phyloP scores from a whole-genome alignment of 2,888 invertebrate genomes.

The Philopedon plagiatum region DNA sequence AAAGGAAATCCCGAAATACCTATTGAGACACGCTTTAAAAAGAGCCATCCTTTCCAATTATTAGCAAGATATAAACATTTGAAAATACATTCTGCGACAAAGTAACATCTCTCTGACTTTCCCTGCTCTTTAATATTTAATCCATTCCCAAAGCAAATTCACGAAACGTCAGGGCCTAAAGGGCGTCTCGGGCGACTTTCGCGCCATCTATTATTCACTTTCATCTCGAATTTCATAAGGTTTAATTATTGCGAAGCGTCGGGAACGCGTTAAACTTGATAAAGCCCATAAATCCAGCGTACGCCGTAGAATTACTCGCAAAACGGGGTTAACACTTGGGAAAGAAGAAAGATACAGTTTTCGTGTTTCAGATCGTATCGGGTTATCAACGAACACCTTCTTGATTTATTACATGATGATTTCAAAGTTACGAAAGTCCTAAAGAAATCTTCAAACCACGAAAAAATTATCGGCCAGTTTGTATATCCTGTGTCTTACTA shows the following conservation, averaged over 20 bases:
- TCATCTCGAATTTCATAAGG: slow-evolving; percentile 48
- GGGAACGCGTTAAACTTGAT: slow-evolving; percentile 44
- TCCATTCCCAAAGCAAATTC: slow-evolving; percentile 13
- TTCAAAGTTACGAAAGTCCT: neutral
- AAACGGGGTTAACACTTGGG: slow-evolving; percentile 36
- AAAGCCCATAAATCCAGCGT: slow-evolving; percentile 44
- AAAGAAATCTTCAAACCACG: too few species aligned
- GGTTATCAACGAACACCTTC: neutral
- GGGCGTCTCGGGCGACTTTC: slow-evolving; percentile 33
- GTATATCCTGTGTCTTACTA: too few species aligned
- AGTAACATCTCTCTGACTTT: neutral
- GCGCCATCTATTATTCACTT: slow-evolving; percentile 44
- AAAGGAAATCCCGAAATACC: too few species aligned
- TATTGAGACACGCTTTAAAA: too few species aligned
- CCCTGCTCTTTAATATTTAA: slow-evolving; percentile 17
- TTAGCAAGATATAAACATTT: neutral
- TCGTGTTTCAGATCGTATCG: slow-evolving; percentile 39
- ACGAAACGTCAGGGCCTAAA: slow-evolving; percentile 15
- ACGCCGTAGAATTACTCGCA: slow-evolving; percentile 40
- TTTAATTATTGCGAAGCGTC: slow-evolving; percentile 47
- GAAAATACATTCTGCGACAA: neutral
- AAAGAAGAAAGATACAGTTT: slow-evolving; percentile 28
- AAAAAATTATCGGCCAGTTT: too few species aligned
- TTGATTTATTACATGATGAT: slow-evolving; percentile 3
- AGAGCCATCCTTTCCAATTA: too few species aligned